Conservation (phyloP, 1,140 invertebrate genomes). For the Caligus rogercresseyi region DNA sequence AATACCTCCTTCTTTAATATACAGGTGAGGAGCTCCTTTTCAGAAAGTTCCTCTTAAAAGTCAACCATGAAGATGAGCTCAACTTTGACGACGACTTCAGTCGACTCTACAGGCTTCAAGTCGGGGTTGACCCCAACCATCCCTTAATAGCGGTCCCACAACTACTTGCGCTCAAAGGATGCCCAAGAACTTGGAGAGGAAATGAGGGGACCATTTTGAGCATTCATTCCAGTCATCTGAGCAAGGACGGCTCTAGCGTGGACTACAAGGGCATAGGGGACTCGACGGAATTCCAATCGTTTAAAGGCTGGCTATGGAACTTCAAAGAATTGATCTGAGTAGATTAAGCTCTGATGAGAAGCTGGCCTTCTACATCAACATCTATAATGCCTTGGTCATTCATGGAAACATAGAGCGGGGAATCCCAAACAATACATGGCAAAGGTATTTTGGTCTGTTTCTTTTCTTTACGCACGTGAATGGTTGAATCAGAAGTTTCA, state of each 20-base stretch:
- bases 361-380: slow-evolving; percentile 24
- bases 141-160: not conserved
- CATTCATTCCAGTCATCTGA: not conserved
- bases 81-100: slow-evolving; percentile 3
- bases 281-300: slow-evolving; percentile 6
- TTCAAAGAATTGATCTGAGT: slow-evolving; percentile 21
- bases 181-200: too few species aligned
- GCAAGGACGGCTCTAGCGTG: slow-evolving; percentile 7
- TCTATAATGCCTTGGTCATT: slow-evolving; percentile 24
- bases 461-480: slow-evolving; percentile 17
- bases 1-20: too few species aligned
- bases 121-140: not conserved
- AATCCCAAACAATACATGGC: slow-evolving; percentile 20
- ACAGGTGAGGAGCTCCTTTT: not conserved
- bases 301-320: slow-evolving; percentile 18
- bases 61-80: slow-evolving; percentile 6
- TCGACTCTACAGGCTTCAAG: slow-evolving; percentile 6
- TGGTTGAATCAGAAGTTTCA: too few species aligned
- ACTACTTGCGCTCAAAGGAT: not conserved
- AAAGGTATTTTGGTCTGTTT: slow-evolving; percentile 19
- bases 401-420: slow-evolving; percentile 22
- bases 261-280: slow-evolving; percentile 16
- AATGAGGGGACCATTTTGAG: slow-evolving; percentile 9
- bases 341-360: slow-evolving; percentile 17
- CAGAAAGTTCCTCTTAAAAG: slow-evolving; percentile 5